Percentiles rank a stretch among this genome's conserved stretches.
Conservation (phyloP, 2,797 vertebrate species). For the Acanthurus tractus region DNA sequence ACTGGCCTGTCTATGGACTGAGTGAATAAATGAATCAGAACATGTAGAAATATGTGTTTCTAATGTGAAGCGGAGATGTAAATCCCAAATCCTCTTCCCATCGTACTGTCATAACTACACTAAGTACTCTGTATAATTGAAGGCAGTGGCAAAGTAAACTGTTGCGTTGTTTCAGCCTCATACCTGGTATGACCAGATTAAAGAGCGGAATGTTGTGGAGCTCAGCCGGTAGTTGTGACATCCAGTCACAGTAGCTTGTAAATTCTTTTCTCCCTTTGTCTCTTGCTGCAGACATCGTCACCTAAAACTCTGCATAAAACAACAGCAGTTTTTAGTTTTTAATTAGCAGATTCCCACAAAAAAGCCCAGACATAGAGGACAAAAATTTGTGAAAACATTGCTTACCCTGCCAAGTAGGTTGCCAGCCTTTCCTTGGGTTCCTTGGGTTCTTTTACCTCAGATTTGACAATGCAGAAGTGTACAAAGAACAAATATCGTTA, state of each 20-base stretch:
- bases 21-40: too few relatives aligned
- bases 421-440: not conserved
- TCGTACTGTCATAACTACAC: not conserved
- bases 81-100: too few relatives aligned
- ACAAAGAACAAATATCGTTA: not conserved
- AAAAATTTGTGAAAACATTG: not conserved
- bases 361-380: not conserved
- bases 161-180: not conserved
- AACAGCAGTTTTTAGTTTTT: not conserved
- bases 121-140: not conserved
- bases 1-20: too few relatives aligned
- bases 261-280: not conserved
- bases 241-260: constrained; percentile 61
- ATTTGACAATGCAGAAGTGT: not conserved
- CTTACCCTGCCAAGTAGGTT: constrained; percentile 19
- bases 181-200: constrained; percentile 73
- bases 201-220: constrained; percentile 54
- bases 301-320: constrained; percentile 1
- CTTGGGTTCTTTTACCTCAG: not conserved
- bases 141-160: not conserved
- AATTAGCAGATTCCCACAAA: not conserved
- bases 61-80: too few relatives aligned
- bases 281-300: constrained; percentile 14
- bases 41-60: too few relatives aligned
- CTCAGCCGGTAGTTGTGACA: constrained; percentile 60